Evolutionary conservation across 2,888 invertebrate genomes (phyloP).

Genomic region (Oscheius sp.): DNA sequence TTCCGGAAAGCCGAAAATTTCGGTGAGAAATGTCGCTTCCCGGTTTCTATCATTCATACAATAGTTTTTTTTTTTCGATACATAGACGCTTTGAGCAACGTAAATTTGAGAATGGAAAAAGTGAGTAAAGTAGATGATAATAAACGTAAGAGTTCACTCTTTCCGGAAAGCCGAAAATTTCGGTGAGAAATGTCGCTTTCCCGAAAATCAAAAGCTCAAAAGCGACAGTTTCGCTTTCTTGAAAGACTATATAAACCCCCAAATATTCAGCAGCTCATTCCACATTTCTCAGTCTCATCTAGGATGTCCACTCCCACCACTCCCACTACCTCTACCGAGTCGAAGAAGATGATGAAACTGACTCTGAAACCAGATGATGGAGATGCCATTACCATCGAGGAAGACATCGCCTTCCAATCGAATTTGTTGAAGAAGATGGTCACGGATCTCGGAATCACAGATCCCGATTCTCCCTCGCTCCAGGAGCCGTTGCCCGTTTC

Average conservation of each 20-base stretch:
- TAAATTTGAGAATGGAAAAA: no score
- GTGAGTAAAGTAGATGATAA: no score
- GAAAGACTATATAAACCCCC: background rate
- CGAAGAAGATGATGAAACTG: background rate
- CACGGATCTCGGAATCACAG: slow-evolving; percentile 1
- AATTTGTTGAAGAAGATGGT: slow-evolving; percentile 18
- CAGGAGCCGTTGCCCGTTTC: background rate
- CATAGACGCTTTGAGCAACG: no score
- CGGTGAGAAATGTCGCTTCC: no score
- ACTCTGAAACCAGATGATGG: background rate
- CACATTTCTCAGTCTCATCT: background rate
- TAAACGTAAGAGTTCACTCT: no score
- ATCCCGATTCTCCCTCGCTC: background rate
- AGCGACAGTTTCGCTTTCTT: background rate
- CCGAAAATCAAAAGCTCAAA: background rate
- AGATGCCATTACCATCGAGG: background rate
- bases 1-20: no score
- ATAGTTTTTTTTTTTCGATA: no score
- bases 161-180: no score
- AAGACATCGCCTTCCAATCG: slow-evolving; percentile 21
- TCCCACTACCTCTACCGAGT: no score
- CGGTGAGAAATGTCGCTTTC: background rate
- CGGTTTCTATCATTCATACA: no score
- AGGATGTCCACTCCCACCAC: background rate
- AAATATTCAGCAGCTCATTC: background rate